phyloP scores from a whole-genome alignment of 2,797 vertebrate species.

The Aphelocoma californica region DNA sequence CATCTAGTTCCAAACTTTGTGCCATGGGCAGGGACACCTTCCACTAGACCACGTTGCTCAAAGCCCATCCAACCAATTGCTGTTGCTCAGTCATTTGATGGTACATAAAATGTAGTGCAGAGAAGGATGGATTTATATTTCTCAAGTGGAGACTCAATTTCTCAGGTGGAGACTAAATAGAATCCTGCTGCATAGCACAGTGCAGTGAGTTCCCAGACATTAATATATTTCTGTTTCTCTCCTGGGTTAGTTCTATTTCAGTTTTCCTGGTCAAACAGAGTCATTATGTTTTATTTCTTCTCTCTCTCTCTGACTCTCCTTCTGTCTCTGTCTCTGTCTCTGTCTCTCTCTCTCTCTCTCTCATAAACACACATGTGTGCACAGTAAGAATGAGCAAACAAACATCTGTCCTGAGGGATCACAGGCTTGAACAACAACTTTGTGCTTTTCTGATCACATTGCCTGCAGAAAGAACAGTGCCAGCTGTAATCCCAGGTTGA shows the following conservation, averaged over 20 bases:
- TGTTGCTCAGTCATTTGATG: background rate
- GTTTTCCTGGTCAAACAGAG: slow-evolving; percentile 15
- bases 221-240: background rate
- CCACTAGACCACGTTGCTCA: background rate
- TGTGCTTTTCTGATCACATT: slow-evolving; percentile 42
- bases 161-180: background rate
- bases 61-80: background rate
- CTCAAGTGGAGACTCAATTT: background rate
- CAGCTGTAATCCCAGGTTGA: slow-evolving; percentile 45
- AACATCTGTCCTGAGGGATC: slow-evolving; percentile 30
- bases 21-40: background rate
- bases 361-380: background rate
- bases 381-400: background rate
- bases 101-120: background rate
- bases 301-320: background rate
- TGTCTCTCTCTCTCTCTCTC: background rate
- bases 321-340: background rate
- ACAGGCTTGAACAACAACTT: slow-evolving; percentile 24
- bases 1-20: background rate
- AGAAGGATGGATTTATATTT: slow-evolving; percentile 9
- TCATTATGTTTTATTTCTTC: background rate
- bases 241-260: slow-evolving; percentile 19
- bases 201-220: background rate
- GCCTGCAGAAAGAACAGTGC: slow-evolving; percentile 39
- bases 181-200: background rate